Evolutionary conservation across 2,888 invertebrate species (phyloP).

Genomic region (Teleogryllus oceanicus): DNA sequence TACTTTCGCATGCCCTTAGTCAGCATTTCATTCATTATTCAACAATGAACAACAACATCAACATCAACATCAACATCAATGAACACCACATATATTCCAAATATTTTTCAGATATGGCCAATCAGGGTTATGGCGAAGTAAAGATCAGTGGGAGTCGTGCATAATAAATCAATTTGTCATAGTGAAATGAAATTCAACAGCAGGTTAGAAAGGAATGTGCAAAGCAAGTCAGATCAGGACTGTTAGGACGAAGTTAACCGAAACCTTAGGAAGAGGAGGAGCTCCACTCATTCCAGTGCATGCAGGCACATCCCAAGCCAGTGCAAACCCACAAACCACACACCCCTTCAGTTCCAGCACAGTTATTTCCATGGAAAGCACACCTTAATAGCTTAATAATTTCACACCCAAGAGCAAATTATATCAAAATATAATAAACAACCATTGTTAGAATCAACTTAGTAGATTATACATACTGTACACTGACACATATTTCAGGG

Average conservation of each 20-base stretch:
- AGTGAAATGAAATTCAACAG: conserved; percentile 21
- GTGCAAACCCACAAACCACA: conserved; percentile 6
- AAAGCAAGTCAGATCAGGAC: conserved; percentile 20
- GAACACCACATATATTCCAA: conserved; percentile 35
- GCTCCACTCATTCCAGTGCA: conserved; percentile 24
- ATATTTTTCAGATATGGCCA: conserved; percentile 32
- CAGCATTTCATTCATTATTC: too few relatives aligned
- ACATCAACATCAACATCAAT: conserved; percentile 36
- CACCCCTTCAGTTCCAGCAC: conserved; percentile 27
- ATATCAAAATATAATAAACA: neutral
- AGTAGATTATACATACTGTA: neutral
- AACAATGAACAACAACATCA: neutral
- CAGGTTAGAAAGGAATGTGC: conserved; percentile 21
- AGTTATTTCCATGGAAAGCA: neutral
- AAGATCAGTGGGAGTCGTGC: conserved; percentile 28
- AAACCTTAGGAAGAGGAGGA: neutral
- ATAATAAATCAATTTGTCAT: conserved; percentile 22
- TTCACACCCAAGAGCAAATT: neutral
- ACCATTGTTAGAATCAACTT: neutral
- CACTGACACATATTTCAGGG: conserved; percentile 1
- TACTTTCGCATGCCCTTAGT: too few relatives aligned
- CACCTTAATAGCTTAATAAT: neutral
- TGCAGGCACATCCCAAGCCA: conserved; percentile 27
- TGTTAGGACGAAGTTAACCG: conserved; percentile 5
- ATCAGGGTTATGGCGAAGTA: conserved; percentile 35